Evolutionary conservation across 2,113 vertebrate species (phyloP).

Genomic region (Pseudorectes ferrugineus): DNA sequence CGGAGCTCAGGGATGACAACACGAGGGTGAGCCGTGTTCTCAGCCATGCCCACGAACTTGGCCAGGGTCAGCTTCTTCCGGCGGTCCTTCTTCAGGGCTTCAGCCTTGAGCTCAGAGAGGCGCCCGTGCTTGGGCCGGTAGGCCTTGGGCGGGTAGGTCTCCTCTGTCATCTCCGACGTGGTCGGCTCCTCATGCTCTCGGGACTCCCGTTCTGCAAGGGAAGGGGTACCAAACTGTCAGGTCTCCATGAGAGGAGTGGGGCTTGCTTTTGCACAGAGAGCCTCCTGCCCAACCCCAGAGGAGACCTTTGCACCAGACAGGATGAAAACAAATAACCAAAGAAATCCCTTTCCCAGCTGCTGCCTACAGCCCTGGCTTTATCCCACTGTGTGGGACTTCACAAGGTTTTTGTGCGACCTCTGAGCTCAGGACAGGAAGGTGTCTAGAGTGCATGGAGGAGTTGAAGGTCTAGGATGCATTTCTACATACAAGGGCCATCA

Average conservation of each 20-base stretch:
- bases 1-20: constrained; percentile 79
- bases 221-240: not conserved
- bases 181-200: constrained; percentile 85
- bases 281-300: not conserved
- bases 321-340: not conserved
- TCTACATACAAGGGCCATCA: not conserved
- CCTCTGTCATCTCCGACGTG: constrained; percentile 84
- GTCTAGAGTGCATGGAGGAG: not conserved
- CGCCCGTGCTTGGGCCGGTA: constrained; percentile 70
- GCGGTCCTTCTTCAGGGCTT: constrained; percentile 87
- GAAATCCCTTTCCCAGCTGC: not conserved
- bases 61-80: constrained; percentile 84
- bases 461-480: not conserved
- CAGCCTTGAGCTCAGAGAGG: constrained; percentile 84
- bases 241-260: not conserved
- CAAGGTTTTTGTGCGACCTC: not conserved
- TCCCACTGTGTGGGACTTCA: not conserved
- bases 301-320: not conserved
- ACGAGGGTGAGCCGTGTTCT: constrained; percentile 86
- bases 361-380: not conserved
- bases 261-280: not conserved
- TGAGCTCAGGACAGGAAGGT: not conserved
- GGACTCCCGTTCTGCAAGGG: constrained; percentile 83
- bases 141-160: constrained; percentile 80
- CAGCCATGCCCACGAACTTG: constrained; percentile 74